Conservation (phyloP, 1,140 invertebrate species). For the Hetaerina americana region DNA sequence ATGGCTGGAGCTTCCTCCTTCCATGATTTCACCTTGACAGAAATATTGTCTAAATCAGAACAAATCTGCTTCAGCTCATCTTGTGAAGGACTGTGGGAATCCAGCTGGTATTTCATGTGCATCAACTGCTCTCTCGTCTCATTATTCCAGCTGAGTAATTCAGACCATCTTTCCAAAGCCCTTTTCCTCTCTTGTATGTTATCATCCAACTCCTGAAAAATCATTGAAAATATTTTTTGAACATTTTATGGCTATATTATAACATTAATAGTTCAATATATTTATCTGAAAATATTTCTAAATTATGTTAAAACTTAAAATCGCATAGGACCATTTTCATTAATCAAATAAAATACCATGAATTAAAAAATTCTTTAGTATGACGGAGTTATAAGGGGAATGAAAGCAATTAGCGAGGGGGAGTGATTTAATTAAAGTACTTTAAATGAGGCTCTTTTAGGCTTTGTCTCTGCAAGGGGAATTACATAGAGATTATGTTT, state of each 20-base stretch:
- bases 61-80: conserved; percentile 36
- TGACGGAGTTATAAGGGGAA: too few species aligned
- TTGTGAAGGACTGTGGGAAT: conserved; percentile 51
- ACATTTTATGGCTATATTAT: neutral
- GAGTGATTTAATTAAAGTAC: too few species aligned
- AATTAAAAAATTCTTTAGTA: too few species aligned
- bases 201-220: conserved; percentile 46
- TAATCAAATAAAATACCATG: too few species aligned
- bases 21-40: conserved; percentile 51
- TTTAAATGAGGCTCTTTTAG: too few species aligned
- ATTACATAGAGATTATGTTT: too few species aligned
- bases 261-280: neutral
- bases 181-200: conserved; percentile 59
- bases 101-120: conserved; percentile 65
- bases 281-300: neutral
- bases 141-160: conserved; percentile 65
- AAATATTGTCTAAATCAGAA: conserved; percentile 40
- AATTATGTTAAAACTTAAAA: neutral
- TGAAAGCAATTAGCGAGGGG: too few species aligned
- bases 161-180: conserved; percentile 67
- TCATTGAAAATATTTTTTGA: too few species aligned
- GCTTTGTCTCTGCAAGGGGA: too few species aligned
- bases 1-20: conserved; percentile 50
- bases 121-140: conserved; percentile 67
- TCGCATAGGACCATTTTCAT: conserved; percentile 6